Evolutionary conservation across 1,140 invertebrate genomes (phyloP), one percentile per base, ranked within the genome.

Genomic region (Antheraea mylitta): DNA sequence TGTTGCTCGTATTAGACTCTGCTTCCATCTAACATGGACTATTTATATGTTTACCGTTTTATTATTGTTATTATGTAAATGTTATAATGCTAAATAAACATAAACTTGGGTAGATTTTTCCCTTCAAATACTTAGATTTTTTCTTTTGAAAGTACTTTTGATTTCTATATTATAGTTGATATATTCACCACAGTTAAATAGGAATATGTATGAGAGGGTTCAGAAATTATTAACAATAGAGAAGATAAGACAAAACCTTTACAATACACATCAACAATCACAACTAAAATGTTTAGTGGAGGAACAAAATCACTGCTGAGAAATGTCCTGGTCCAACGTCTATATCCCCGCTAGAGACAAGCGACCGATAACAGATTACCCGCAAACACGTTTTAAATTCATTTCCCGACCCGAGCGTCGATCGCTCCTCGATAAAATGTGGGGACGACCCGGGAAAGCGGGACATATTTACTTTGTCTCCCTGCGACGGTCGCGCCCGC

Each of bases 361-460:
- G 90, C 88, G 90, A 90, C 90, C 88, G 90, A 92, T 92, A 90
- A 92, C 88, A 92, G 90, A 92, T 92, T 92, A 92, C 90, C 90
- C 90, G 83, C 90, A 92, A 90, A 92, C 90, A 92, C 88, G 88
- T 90, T 90, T 92, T 90, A 92, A 92, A 92, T 92, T 92, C 89
- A 92, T 92, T 92, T 90, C 87, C 89, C 88, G 88, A 90, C 88
- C 88, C 88, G 80, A 83, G 82, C 83, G 81, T 78, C 89, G 88
- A 90, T 92, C 89, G 88, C 85, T 83, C 85, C 83, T 82, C 86
- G 87, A 92, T 92, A 92, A 92, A 92, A 89, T 90, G 88, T 90
- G 87, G 87, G 87, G 86, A 88, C 77, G 82, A 77, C 76, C 82
- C 76, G 81, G 81, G 84, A 78, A 86, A 82, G 80, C 81, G 82